phyloP scores from a whole-genome alignment of 2,888 invertebrate species.

The Troides helena region DNA sequence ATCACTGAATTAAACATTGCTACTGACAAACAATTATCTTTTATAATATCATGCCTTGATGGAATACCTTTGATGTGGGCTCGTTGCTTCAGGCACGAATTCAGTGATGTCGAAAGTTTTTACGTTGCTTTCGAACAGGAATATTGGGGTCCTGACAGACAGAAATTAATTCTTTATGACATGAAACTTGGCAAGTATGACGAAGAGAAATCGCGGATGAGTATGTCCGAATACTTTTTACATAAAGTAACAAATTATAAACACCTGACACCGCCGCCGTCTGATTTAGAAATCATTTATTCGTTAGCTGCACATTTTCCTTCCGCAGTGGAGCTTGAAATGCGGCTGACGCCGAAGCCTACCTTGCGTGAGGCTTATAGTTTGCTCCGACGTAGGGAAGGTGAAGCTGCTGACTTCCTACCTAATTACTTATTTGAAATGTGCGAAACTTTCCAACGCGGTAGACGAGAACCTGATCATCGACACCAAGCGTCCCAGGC shows the following conservation, averaged over 20 bases:
- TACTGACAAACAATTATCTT: constrained; percentile 61
- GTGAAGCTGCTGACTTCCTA: constrained; percentile 66
- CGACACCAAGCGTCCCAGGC: constrained; percentile 50
- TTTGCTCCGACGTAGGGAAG: constrained; percentile 69
- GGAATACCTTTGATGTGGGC: constrained; percentile 75
- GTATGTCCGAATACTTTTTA: constrained; percentile 74
- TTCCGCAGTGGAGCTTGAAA: constrained; percentile 69
- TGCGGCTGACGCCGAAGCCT: constrained; percentile 71
- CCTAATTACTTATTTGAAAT: constrained; percentile 76
- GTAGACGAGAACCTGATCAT: constrained; percentile 62
- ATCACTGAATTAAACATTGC: constrained; percentile 67
- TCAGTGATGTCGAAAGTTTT: constrained; percentile 60
- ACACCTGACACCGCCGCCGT: constrained; percentile 69
- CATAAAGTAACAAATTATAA: constrained; percentile 73
- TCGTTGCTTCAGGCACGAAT: constrained; percentile 68
- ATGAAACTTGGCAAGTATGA: constrained; percentile 74
- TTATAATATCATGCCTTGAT: constrained; percentile 70
- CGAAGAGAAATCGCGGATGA: constrained; percentile 56
- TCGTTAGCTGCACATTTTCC: constrained; percentile 74
- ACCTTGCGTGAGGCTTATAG: constrained; percentile 72
- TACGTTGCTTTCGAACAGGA: constrained; percentile 70
- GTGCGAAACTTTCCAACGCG: constrained; percentile 73
- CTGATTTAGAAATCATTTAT: constrained; percentile 73
- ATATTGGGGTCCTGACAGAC: constrained; percentile 71
- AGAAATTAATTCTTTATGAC: constrained; percentile 70